Base-by-base conservation (phyloP, 1,140 invertebrate species). In the Mactra quadrangularis region DNA sequence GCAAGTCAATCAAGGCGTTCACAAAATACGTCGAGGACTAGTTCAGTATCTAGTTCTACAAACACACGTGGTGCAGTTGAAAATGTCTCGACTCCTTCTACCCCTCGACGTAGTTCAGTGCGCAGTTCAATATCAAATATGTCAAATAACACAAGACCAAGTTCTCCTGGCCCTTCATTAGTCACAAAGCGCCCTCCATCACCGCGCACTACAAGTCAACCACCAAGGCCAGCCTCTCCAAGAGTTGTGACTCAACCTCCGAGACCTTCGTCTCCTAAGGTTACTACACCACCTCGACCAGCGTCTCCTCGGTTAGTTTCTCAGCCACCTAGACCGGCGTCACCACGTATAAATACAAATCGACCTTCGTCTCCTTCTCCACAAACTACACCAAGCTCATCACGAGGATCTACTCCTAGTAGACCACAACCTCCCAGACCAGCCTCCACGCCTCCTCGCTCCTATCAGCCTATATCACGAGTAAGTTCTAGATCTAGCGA, bases 391-490 rank as follows among this genome's bases (percentile, higher is more conserved):
- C 13, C 35, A 59, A 38, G 57, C 19, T 72, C 70, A 25, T 72
- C 83, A 38, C 77, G 70, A 45, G 78, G 74, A 9, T 75, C 83
- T n/a, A 72, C 70, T 2, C 70, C 70, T n/a, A 72, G 33, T 57
- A 25, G 70, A 29, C 60, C 71, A 15, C 82, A 85, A 55, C 77
- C 86, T 60, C 62, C 85, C 27, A 47, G 83, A 50, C 83, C 85
- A 19, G 82, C 71, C 6, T 86, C 87, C 19, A 87, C 83, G 25
- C 84, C 85, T 3, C 83, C 85, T 7, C 71, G 83, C n/a, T 79
- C 83, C 50, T 82, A 66, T 29, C 83, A 81, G 25, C 84, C 85
- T 17, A 83, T 71, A 22, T 59, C 57, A 31, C 70, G 62, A 38
- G 82, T 60, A 57, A 79, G 55, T 29, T 75, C 83, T 13, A 81